Percentiles rank a stretch among this genome's conserved stretches.
phyloP scores from a whole-genome alignment of 1,140 invertebrate species.

The Heliconius melpomene region DNA sequence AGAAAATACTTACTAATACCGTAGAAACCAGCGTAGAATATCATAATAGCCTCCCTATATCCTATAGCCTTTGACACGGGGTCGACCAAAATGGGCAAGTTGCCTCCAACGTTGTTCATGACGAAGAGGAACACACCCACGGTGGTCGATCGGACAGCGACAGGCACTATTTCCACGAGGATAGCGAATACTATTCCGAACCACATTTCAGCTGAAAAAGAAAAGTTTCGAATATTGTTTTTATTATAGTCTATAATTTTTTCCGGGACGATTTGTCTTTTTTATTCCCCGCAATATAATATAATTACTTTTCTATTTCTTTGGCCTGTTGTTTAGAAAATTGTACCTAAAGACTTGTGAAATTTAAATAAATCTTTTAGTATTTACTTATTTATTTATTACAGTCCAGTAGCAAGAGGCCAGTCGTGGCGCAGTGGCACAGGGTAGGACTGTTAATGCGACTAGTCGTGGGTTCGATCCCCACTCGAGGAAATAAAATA shows the following conservation, averaged over 20 bases:
- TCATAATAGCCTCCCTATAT: slow-evolving; percentile 91
- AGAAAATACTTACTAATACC: slow-evolving; percentile 86
- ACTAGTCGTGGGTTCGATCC: too few relatives aligned
- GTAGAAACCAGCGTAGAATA: slow-evolving; percentile 93
- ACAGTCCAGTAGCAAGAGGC: too few relatives aligned
- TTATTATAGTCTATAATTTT: not conserved
- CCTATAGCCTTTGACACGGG: slow-evolving; percentile 89
- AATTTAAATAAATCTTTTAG: too few relatives aligned
- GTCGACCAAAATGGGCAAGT: slow-evolving; percentile 92
- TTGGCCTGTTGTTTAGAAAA: too few relatives aligned
- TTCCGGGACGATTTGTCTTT: not conserved
- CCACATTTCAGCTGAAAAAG: slow-evolving; percentile 92
- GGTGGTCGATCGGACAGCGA: slow-evolving; percentile 89
- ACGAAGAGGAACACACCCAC: slow-evolving; percentile 93
- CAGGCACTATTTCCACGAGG: slow-evolving; percentile 92
- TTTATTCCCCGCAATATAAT: not conserved
- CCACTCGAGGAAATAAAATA: too few relatives aligned
- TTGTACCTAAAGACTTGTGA: not conserved
- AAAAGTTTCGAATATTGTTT: too few relatives aligned
- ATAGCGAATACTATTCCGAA: slow-evolving; percentile 95
- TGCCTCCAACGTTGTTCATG: slow-evolving; percentile 97
- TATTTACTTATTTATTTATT: too few relatives aligned
- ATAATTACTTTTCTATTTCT: too few relatives aligned
- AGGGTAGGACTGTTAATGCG: too few relatives aligned
- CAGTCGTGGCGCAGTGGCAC: too few relatives aligned